Base-by-base conservation (phyloP, 2,113 vertebrate species). In the Pica pica region DNA sequence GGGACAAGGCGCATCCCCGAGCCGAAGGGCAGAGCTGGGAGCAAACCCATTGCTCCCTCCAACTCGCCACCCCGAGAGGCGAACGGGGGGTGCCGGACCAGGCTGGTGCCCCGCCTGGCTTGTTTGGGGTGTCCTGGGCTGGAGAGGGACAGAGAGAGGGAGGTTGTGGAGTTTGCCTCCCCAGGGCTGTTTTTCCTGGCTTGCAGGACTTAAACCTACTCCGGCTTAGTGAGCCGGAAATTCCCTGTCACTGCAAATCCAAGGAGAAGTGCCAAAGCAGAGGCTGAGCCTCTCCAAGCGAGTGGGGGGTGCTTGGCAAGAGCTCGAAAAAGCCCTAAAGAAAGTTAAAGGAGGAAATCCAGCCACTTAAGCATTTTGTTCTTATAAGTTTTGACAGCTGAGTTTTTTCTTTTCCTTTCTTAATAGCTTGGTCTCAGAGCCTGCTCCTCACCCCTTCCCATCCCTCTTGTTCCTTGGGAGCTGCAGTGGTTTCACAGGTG, bases 331-430 rank as follows among this genome's bases (percentile, higher is more conserved):
- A 93, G 37, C 87, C 69, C 67, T 90, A 10, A 74, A 85, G 83
- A 94, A 94, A 94, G 74, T 77, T 91, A 52, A 68, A 86, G 65
- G 77, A 75, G 57, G 70, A 96, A 96, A 92, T 89, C 77, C 80
- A 80, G 46, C 74, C 74, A 52, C 64, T 91, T 89, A 87, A 92
- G 70, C 42, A 1, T 64, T 94, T 95, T 87, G 59, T 79, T 73
- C 46, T 84, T 88, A 71, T 1, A 49, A 35, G 15, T 78, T 94
- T 82, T 93, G 94, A 93, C 90, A 84, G 88, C 21, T 76, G 50
- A 31, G 22, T 67, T 39, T 31, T 53, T 20, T 1, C 21, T 14
- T 1, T 0, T 2, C 9, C 49, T 42, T 90, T 70, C 50, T 77
- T 87, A 59, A 44, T 61, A 71, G 55, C 52, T 80, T 68, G 7